These are phyloP conservation scores for Meda fulgida DNA, from an alignment of 2,797 vertebrate genomes.

Conservation along the genomic window DNA sequence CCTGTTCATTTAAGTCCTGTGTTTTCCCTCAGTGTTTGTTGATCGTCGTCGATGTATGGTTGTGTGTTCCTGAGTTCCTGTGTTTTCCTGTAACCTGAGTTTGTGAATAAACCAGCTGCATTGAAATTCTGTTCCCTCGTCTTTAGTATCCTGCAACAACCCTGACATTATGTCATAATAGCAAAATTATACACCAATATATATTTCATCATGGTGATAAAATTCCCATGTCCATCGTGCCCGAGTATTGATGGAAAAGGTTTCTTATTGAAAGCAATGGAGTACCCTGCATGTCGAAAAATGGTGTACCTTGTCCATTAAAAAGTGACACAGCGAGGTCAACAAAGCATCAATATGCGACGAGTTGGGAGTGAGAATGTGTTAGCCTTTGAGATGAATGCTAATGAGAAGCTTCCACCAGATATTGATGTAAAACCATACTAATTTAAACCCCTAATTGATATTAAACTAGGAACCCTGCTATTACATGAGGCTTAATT, in stretches of 20 bases:
- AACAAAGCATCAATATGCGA: neutral
- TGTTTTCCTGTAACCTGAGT: too few relatives aligned
- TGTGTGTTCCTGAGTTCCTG: too few relatives aligned
- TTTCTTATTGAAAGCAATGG: neutral
- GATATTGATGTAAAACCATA: constrained; percentile 1
- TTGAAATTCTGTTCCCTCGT: too few relatives aligned
- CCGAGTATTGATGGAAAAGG: neutral
- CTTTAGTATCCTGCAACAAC: too few relatives aligned
- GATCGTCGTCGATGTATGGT: too few relatives aligned
- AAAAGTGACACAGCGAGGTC: neutral
- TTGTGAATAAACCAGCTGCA: too few relatives aligned
- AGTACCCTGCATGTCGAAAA: neutral
- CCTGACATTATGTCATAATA: too few relatives aligned
- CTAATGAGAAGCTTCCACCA: neutral
- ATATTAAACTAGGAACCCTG: neutral
- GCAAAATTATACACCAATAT: neutral
- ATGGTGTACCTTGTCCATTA: neutral
- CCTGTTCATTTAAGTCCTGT: too few relatives aligned
- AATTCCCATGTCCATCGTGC: neutral
- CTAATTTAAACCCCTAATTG: neutral
- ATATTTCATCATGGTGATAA: neutral
- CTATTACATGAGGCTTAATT: neutral
- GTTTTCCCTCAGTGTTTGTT: too few relatives aligned
- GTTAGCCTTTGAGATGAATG: neutral
- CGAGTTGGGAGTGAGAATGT: neutral